Evolutionary conservation across 2,797 vertebrate species (phyloP), one percentile per base, ranked within the genome.

Genomic region (Neostethus bicornis): DNA sequence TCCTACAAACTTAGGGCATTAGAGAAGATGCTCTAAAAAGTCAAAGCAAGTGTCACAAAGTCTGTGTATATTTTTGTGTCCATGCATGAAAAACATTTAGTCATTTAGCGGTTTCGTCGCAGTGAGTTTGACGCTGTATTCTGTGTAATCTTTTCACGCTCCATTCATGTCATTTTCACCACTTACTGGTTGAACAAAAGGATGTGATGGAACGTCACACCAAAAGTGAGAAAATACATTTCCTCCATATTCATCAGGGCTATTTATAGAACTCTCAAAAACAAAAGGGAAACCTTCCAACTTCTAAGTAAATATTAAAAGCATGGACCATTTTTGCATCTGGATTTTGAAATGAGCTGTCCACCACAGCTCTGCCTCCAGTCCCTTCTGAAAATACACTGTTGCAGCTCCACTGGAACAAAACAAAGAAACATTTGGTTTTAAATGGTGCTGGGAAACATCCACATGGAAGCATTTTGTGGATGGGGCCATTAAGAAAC

Each of bases 391-490:
- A 65, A 80, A 84, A 83, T 60, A 61, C 65, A 25, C 62, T 14
- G 66, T 70, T 80, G 74, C 68, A 81, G 77, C 80, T 80, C 62
- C 53, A 72, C 46, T 75, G 70, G 65, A 78, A 79, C 35, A 0
- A 64, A 84, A 85, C 78, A 83, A 84, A 85, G 84, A 48, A 62
- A 58, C 71, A 65, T 73, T 77, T 66, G 61, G 75, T 61, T 41
- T 50, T 20, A 69, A 79, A 80, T 44, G 74, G 50, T 0, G 35
- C 54, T 10, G 17, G 17, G 10, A 70, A 31, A 57, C 64, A 54
- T 66, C 79, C 80, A 84, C 73, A 59, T 86, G 83, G 71, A 68
- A 77, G 26, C 73, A 73, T 34, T 84, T 84, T 81, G 73, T 52
- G 66, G 75, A 78, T 31, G 59, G 54, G 56, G 25, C 62, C 16